These are phyloP conservation scores for Malaclemys terrapin DNA, from an alignment of 2,113 vertebrate genomes.

Conservation along the genomic window DNA sequence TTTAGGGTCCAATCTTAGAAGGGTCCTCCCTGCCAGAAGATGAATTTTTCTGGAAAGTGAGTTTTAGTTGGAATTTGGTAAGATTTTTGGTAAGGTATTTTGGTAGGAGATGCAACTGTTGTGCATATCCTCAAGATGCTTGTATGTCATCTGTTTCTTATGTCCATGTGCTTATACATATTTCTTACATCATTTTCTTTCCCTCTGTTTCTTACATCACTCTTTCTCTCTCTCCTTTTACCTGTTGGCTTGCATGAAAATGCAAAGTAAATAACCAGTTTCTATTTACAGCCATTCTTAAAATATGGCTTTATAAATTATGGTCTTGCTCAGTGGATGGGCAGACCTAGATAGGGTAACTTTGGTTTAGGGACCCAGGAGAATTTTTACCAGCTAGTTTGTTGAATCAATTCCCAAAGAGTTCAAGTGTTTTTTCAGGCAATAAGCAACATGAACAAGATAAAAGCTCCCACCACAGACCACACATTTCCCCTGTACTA, in stretches of 20 bases:
- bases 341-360: not conserved
- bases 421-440: too few species aligned
- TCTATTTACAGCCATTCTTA: not conserved
- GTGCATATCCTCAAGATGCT: too few species aligned
- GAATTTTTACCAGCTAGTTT: too few species aligned
- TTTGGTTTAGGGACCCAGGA: too few species aligned
- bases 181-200: not conserved
- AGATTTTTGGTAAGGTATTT: not conserved
- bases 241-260: not conserved
- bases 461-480: too few species aligned
- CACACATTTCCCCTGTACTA: too few species aligned
- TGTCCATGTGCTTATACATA: too few species aligned
- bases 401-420: too few species aligned
- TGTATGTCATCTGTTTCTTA: too few species aligned
- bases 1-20: not conserved
- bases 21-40: not conserved
- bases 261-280: not conserved
- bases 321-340: not conserved
- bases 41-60: not conserved
- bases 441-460: too few species aligned
- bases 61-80: not conserved
- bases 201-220: too few species aligned
- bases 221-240: not conserved
- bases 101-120: too few species aligned
- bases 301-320: not conserved